Evolutionary conservation across 2,113 vertebrate species (phyloP).

Genomic region (Indicator maculatus): DNA sequence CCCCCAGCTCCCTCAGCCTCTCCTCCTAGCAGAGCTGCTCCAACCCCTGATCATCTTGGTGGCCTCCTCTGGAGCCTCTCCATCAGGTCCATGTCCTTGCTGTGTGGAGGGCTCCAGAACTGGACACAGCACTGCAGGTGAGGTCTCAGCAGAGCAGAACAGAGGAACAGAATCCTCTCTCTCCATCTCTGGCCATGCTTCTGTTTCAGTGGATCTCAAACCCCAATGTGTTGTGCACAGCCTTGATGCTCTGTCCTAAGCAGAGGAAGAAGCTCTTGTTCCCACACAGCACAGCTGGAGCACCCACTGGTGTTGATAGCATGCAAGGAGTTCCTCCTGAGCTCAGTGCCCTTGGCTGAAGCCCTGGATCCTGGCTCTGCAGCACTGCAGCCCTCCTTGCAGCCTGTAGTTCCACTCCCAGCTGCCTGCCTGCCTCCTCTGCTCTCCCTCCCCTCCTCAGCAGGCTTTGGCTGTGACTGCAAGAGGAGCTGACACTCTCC

Average conservation of each 20-base stretch:
- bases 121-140: no score
- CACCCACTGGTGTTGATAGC: not conserved
- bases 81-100: no score
- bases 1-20: no score
- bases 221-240: no score
- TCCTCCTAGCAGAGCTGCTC: no score
- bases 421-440: not conserved
- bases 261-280: not conserved
- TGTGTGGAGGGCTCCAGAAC: no score
- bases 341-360: not conserved
- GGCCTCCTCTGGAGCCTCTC: no score
- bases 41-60: no score
- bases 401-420: not conserved
- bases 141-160: no score
- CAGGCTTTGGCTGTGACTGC: not conserved
- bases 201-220: no score
- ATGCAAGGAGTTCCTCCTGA: rapidly evolving
- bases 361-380: not conserved
- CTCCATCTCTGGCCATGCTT: no score
- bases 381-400: not conserved
- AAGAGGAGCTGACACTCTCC: not conserved
- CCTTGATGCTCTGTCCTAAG: not conserved
- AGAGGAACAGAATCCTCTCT: no score
- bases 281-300: rapidly evolving
- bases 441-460: not conserved